Percentiles rank a stretch among this genome's conserved stretches.
Evolutionary conservation across 2,113 vertebrate species (phyloP).

Genomic region (Xenopus tropicalis): DNA sequence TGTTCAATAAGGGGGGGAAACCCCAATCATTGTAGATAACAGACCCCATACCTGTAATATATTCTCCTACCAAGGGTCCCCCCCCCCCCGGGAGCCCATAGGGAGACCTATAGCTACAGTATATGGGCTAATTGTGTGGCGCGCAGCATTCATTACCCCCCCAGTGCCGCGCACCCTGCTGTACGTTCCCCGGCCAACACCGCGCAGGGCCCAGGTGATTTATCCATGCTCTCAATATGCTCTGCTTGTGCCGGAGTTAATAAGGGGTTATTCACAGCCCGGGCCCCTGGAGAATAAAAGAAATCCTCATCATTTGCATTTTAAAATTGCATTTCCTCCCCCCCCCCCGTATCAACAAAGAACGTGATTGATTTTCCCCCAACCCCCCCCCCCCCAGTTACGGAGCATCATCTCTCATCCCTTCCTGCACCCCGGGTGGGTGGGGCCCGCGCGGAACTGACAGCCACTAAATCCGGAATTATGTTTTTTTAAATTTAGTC

Average conservation of each 20-base stretch:
- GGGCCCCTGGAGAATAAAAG: conserved; percentile 5
- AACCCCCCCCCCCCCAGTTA: conserved; percentile 14
- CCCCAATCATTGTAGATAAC: too few relatives aligned
- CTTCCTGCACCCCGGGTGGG: background rate
- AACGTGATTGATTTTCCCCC: conserved; percentile 28
- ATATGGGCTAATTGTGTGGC: too few relatives aligned
- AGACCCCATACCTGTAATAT: too few relatives aligned
- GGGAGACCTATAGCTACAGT: too few relatives aligned
- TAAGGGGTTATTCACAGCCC: conserved; percentile 31
- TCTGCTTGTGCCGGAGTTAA: conserved; percentile 9
- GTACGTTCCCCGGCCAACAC: too few relatives aligned
- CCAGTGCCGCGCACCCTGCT: too few relatives aligned
- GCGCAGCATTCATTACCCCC: too few relatives aligned
- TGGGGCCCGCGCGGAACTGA: conserved; percentile 4
- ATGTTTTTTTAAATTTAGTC: too few relatives aligned
- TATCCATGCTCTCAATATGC: background rate
- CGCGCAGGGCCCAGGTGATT: background rate
- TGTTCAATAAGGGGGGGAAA: too few relatives aligned
- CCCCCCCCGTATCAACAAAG: conserved; percentile 30
- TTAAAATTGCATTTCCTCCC: conserved; percentile 23
- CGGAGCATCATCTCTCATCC: conserved; percentile 1
- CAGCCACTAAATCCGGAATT: background rate
- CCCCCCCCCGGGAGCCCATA: too few relatives aligned
- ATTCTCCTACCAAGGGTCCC: too few relatives aligned
- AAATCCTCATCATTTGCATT: conserved; percentile 28